Percentiles rank a stretch among this genome's conserved stretches.
These are phyloP conservation scores for Lucifuga dentata DNA, from an alignment of 2,113 vertebrate genomes.

Conservation along the genomic window DNA sequence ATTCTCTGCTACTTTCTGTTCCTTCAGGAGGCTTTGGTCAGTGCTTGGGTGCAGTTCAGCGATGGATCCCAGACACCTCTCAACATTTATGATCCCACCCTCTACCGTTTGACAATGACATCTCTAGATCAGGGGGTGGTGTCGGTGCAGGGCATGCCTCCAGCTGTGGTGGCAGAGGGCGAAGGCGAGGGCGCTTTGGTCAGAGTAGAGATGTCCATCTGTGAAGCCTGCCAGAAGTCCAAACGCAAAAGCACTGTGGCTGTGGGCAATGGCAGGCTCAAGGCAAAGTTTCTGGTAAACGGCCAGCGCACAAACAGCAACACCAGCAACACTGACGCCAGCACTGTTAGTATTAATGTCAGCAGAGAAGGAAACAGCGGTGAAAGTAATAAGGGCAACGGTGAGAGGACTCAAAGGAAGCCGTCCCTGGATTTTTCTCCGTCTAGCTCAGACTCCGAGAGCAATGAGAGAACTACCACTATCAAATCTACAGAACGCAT, in stretches of 20 bases:
- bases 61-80: constrained; percentile 91
- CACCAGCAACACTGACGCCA: constrained; percentile 58
- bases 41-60: constrained; percentile 94
- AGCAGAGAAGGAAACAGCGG: constrained; percentile 15
- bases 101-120: constrained; percentile 85
- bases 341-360: constrained; percentile 43
- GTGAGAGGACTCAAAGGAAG: constrained; percentile 59
- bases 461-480: constrained; percentile 83
- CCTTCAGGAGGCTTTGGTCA: constrained; percentile 89
- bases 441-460: constrained; percentile 80
- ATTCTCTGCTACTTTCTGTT: constrained; percentile 18
- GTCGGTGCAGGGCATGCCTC: constrained; percentile 85
- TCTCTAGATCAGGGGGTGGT: constrained; percentile 91
- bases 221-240: constrained; percentile 91
- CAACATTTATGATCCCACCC: constrained; percentile 89
- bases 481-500: constrained; percentile 80
- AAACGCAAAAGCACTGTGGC: constrained; percentile 91
- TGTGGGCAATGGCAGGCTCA: constrained; percentile 85
- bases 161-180: constrained; percentile 82
- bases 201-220: constrained; percentile 90
- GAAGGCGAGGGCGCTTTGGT: constrained; percentile 90
- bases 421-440: constrained; percentile 64
- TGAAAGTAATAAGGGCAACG: constrained; percentile 62
- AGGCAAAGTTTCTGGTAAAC: constrained; percentile 86
- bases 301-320: constrained; percentile 70